A percentile compares a stretch with the other conserved stretches of the same genome.
Evolutionary conservation across 2,888 invertebrate genomes (phyloP).

Genomic region (Taenaris catops): DNA sequence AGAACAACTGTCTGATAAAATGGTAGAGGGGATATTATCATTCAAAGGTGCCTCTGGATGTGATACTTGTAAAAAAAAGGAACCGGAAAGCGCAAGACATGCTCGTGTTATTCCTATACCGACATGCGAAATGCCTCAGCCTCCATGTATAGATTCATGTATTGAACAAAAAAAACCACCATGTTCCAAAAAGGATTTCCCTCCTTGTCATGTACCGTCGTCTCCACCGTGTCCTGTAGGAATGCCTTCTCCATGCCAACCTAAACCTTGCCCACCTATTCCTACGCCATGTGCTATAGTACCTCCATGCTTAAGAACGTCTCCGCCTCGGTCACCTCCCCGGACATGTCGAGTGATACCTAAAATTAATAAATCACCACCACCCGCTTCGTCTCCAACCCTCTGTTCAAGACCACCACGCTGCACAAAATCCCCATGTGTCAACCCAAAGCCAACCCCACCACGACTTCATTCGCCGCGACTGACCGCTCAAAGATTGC

Average conservation of each 20-base stretch:
- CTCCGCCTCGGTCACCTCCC: background rate
- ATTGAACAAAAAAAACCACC: constrained; percentile 26
- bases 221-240: constrained; percentile 17
- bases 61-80: constrained; percentile 27
- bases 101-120: constrained; percentile 26
- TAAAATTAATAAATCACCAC: background rate
- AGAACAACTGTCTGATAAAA: constrained; percentile 19
- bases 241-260: constrained; percentile 12
- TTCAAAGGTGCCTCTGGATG: constrained; percentile 32
- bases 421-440: background rate
- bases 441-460: background rate
- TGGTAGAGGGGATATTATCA: constrained; percentile 35
- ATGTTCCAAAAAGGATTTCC: constrained; percentile 26
- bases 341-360: background rate
- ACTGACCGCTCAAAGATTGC: background rate
- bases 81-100: constrained; percentile 27
- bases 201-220: constrained; percentile 17
- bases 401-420: background rate
- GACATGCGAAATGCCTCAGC: constrained; percentile 28
- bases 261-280: constrained; percentile 11
- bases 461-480: constrained; percentile 9
- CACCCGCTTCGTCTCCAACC: constrained; percentile 5
- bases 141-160: constrained; percentile 31
- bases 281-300: constrained; percentile 12
- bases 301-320: background rate